Conservation (phyloP, 2,113 vertebrate species). For the Bostrychus sinensis region DNA sequence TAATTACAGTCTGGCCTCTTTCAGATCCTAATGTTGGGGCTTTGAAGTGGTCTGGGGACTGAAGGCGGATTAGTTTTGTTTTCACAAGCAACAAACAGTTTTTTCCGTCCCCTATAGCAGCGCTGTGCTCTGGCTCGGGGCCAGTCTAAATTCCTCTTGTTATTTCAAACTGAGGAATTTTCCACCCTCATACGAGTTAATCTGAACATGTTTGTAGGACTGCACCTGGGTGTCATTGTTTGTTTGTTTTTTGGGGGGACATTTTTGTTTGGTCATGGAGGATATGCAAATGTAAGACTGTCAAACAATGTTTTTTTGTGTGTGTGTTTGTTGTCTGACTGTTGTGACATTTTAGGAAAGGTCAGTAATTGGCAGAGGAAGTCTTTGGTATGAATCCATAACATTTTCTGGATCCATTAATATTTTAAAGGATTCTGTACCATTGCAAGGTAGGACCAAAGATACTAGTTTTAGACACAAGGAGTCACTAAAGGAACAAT, state of each 20-base stretch:
- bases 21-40: constrained; percentile 69
- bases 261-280: constrained; percentile 16
- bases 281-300: constrained; percentile 14
- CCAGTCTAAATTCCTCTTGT: constrained; percentile 79
- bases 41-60: constrained; percentile 78
- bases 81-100: constrained; percentile 78
- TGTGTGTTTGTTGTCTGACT: too few species aligned
- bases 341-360: too few species aligned
- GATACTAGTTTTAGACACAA: too few species aligned
- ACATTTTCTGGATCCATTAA: too few species aligned
- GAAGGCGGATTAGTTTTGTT: constrained; percentile 77
- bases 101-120: constrained; percentile 69
- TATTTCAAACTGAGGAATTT: constrained; percentile 83
- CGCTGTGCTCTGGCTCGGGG: constrained; percentile 67
- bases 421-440: too few species aligned
- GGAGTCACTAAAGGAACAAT: too few species aligned
- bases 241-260: constrained; percentile 2
- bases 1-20: constrained; percentile 77
- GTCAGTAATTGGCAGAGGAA: too few species aligned
- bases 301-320: too few species aligned
- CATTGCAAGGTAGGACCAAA: too few species aligned
- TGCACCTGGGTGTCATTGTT: constrained; percentile 20
- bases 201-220: constrained; percentile 63
- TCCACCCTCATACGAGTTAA: constrained; percentile 80
- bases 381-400: too few species aligned